These are phyloP conservation scores for Apotomis betuletana DNA, from an alignment of 2,888 invertebrate species.

Conservation along the genomic window DNA sequence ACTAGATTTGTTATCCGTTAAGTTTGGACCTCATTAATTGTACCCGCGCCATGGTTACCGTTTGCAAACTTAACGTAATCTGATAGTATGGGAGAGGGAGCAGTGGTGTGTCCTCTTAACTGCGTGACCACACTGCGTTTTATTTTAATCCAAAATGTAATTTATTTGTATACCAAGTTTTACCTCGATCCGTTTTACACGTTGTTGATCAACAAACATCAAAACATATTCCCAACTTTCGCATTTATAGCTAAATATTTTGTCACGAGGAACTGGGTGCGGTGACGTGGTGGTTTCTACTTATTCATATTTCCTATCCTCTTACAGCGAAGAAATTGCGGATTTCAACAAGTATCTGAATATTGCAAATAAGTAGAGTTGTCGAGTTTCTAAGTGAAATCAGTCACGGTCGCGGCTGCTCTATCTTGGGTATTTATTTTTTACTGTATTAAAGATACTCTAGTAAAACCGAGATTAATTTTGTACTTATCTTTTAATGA, in stretches of 20 bases:
- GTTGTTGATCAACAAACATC: too few species aligned
- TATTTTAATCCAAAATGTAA: too few species aligned
- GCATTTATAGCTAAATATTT: not conserved
- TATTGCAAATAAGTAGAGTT: slow-evolving; percentile 13
- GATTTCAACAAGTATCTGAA: slow-evolving; percentile 5
- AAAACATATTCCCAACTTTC: not conserved
- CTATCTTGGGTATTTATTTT: not conserved
- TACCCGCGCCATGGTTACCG: too few species aligned
- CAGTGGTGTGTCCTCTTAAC: too few species aligned
- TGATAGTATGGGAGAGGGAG: too few species aligned
- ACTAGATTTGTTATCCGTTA: too few species aligned
- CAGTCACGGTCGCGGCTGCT: not conserved
- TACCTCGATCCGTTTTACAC: too few species aligned
- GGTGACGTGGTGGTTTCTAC: not conserved
- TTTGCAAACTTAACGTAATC: too few species aligned
- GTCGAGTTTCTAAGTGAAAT: not conserved
- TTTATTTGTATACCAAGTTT: too few species aligned
- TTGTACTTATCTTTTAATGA: not conserved
- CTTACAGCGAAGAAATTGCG: not conserved
- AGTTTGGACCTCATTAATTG: too few species aligned
- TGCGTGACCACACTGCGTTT: too few species aligned
- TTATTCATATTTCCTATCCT: not conserved
- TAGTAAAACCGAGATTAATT: not conserved
- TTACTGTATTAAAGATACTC: not conserved
- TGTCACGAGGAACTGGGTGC: too few species aligned